Evolutionary conservation across 2,113 vertebrate genomes (phyloP), one percentile per base, ranked within the genome.

Genomic region (Chiloscyllium plagiosum): DNA sequence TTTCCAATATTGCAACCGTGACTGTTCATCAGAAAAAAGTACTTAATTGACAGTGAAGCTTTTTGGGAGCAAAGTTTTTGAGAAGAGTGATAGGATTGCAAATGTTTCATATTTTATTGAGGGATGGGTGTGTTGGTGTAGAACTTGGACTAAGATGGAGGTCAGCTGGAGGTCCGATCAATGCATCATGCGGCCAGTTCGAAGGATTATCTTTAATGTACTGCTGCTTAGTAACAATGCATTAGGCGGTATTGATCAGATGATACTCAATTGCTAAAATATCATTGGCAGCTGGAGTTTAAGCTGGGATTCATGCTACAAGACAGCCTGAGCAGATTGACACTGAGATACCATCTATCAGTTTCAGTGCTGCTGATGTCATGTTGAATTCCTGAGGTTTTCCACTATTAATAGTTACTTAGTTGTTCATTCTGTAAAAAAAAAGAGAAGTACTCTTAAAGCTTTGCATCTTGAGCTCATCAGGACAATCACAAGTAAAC

Each of bases 151-250:
- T 17, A 33, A 19, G 26, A 65, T 68, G 61, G 61, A 93, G 89
- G 89, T 33, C 17, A 66, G 87, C 89, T 93, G 61, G 89, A 42
- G 69, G 94, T 72, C 94, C 15, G 69, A 95, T 20, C 94, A 76
- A 72, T 72, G 42, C 68, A 95, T 72, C 69, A 50, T 17, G 37
- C 0, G 66, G 69, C 66, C 37, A 66, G 66, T 69, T 94, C 68
- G 61, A 93, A 93, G 56, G 92, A 47, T 50, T 72, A 42, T 72
- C 94, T 7, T 37, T 76, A 95, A 95, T 95, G 94, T 70, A 95
- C 68, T 50, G 94, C 66, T 29, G 94, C 94, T 95, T 76, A 37
- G 89, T 66, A 42, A 68, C 37, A 69, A 72, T 76, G 37, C 69
- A 52, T 95, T 95, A 76, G 42, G 26, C 15, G 3, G 24, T 76